A percentile compares a stretch with the other conserved stretches of the same genome.
Evolutionary conservation across 2,888 invertebrate genomes (phyloP).

Genomic region (Drosophila austrosaltans): DNA sequence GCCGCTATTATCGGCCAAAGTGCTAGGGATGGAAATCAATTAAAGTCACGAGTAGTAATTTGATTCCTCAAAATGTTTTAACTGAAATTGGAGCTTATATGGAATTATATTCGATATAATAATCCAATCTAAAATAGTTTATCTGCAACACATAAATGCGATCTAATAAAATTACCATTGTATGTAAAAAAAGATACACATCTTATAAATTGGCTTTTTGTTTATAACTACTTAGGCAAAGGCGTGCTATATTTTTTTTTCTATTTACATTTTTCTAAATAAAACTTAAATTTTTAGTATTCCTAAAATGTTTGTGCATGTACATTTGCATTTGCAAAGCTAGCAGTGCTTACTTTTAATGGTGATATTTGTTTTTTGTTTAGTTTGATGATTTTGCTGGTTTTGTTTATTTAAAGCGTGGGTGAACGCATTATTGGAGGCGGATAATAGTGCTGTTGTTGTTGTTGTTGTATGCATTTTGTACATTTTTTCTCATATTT

Average conservation of each 20-base stretch:
- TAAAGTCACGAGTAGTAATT: not conserved
- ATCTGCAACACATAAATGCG: too few species aligned
- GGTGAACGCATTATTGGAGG: slow-evolving; percentile 76
- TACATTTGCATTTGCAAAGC: slow-evolving; percentile 21
- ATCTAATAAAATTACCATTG: too few species aligned
- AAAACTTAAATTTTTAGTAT: slow-evolving; percentile 7
- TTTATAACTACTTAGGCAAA: not conserved
- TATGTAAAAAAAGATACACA: too few species aligned
- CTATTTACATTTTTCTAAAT: slow-evolving; percentile 13
- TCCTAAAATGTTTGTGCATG: not conserved
- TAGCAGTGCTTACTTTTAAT: slow-evolving; percentile 76
- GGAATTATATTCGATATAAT: too few species aligned
- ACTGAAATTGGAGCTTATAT: too few species aligned
- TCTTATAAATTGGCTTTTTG: too few species aligned
- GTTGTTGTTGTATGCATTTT: slow-evolving; percentile 50
- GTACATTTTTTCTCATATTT: not conserved
- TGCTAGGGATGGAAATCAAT: slow-evolving; percentile 1
- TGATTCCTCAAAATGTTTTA: not conserved
- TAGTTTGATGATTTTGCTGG: slow-evolving; percentile 16
- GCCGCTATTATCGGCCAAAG: slow-evolving; percentile 3
- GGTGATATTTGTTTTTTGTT: slow-evolving; percentile 46
- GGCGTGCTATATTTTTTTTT: not conserved
- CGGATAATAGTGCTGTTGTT: slow-evolving; percentile 59
- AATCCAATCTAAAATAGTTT: too few species aligned
- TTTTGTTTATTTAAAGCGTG: slow-evolving; percentile 62